Conservation (phyloP, 2,113 vertebrate genomes). For the Rhynchomys soricoides region DNA sequence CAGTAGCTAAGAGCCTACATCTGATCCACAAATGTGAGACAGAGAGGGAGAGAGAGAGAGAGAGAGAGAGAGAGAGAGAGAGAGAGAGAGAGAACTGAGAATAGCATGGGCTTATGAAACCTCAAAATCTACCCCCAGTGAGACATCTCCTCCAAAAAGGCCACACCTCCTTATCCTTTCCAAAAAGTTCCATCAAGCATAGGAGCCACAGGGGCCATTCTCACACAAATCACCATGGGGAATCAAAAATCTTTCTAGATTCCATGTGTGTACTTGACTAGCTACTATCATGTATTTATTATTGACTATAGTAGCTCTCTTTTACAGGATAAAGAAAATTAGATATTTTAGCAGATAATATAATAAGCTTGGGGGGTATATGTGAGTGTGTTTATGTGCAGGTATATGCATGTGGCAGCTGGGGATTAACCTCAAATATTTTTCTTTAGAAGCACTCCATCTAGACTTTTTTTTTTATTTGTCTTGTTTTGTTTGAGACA, state of each 20-base stretch:
- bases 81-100: not conserved
- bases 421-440: not conserved
- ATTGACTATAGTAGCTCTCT: not conserved
- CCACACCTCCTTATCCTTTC: not conserved
- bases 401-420: not conserved
- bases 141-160: not conserved
- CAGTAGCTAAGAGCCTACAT: not conserved
- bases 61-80: accelerated
- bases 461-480: not conserved
- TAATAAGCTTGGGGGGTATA: not conserved
- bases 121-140: not conserved
- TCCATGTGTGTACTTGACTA: not conserved
- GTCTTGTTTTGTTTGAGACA: not conserved
- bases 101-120: not conserved
- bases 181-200: not conserved
- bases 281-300: not conserved
- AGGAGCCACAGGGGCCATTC: not conserved
- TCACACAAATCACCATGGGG: not conserved
- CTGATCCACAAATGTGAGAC: too few relatives aligned
- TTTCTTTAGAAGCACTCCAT: not conserved
- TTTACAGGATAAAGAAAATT: constrained; percentile 34
- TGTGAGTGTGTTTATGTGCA: not conserved
- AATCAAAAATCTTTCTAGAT: constrained; percentile 23
- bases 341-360: not conserved
- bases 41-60: too few relatives aligned